Evolutionary conservation across 2,113 vertebrate genomes (phyloP).

Genomic region (Eretmochelys imbricata): DNA sequence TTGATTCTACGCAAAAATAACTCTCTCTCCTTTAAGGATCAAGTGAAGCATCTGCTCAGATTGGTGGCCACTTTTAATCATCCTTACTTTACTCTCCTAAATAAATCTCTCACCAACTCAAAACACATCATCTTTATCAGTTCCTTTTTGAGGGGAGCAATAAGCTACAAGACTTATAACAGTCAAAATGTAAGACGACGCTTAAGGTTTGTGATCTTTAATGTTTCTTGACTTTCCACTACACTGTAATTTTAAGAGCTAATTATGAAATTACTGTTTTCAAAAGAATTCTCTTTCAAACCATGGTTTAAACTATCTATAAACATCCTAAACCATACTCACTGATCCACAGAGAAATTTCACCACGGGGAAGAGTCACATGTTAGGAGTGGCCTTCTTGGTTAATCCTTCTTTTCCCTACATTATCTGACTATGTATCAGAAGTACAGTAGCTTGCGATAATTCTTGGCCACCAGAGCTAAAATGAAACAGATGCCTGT

Average conservation of each 20-base stretch:
- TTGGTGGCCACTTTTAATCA: slow-evolving; percentile 5
- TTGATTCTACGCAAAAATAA: not conserved
- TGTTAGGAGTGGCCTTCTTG: not conserved
- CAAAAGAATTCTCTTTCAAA: slow-evolving; percentile 57
- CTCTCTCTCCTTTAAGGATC: not conserved
- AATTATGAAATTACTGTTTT: slow-evolving; percentile 71
- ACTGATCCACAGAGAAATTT: slow-evolving; percentile 33
- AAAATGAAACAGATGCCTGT: slow-evolving; percentile 51
- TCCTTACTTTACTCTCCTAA: not conserved
- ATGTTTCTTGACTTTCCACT: slow-evolving; percentile 51
- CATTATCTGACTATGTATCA: not conserved
- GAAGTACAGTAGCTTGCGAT: not conserved
- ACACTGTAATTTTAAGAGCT: slow-evolving; percentile 73
- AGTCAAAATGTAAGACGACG: slow-evolving; percentile 65
- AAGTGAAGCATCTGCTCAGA: not conserved
- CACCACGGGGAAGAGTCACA: not conserved
- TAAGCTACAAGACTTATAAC: not conserved
- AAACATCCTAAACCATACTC: slow-evolving; percentile 18
- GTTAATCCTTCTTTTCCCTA: not conserved
- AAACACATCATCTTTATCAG: slow-evolving; percentile 24
- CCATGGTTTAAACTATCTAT: slow-evolving; percentile 42
- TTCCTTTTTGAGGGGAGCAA: slow-evolving; percentile 5
- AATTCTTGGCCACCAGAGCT: slow-evolving; percentile 38
- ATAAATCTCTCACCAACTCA: not conserved
- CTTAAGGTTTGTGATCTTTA: slow-evolving; percentile 41